phyloP scores from a whole-genome alignment of 2,888 invertebrate species.

The Chelonus formosanus region DNA sequence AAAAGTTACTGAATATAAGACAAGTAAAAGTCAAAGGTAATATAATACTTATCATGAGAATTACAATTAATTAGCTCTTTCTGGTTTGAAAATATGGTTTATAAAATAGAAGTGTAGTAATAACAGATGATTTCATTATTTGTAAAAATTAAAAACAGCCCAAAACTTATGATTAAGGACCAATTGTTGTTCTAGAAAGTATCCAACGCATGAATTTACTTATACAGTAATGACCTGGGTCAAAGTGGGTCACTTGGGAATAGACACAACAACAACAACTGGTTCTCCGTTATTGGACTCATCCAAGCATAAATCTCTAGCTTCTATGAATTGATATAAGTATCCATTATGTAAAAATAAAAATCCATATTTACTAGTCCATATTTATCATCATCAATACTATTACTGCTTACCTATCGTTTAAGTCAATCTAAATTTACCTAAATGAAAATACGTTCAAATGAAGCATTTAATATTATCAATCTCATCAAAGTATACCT shows the following conservation, averaged over 20 bases:
- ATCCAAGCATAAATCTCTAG: conserved; percentile 27
- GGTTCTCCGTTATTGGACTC: conserved; percentile 33
- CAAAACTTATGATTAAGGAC: background rate
- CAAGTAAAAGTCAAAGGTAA: too few species aligned
- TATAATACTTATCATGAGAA: too few species aligned
- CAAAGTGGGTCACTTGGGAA: conserved; percentile 35
- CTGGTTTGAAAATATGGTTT: too few species aligned
- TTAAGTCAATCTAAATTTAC: conserved; percentile 20
- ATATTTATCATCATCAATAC: background rate
- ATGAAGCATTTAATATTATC: too few species aligned
- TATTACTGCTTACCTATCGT: conserved; percentile 24
- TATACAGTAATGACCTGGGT: conserved; percentile 34
- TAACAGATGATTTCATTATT: too few species aligned
- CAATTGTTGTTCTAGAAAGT: conserved; percentile 27
- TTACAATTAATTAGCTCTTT: too few species aligned
- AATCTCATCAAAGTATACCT: background rate
- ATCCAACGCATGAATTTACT: conserved; percentile 11
- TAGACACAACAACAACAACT: conserved; percentile 30
- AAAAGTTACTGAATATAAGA: too few species aligned
- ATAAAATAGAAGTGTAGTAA: too few species aligned
- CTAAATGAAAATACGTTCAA: background rate
- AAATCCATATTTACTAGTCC: conserved; percentile 4
- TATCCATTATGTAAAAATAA: too few species aligned
- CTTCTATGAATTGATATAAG: background rate
- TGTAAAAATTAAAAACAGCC: too few species aligned